phyloP scores from a whole-genome alignment of 2,888 invertebrate species.

The Leucophenga montana region DNA sequence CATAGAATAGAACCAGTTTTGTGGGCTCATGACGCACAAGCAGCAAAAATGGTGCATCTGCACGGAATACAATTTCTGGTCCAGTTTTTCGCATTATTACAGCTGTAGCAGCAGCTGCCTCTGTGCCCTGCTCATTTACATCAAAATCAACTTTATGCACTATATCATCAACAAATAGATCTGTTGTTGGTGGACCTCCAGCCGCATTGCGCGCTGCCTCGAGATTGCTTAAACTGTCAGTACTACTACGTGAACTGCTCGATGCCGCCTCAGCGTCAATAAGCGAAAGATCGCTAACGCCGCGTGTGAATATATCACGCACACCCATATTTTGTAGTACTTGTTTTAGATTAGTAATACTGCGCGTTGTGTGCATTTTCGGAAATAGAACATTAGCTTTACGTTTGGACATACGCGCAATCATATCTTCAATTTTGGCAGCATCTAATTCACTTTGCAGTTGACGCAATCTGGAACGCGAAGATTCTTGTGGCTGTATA shows the following conservation, averaged over 20 bases:
- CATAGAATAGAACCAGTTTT: slow-evolving; percentile 80
- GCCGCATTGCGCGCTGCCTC: slow-evolving; percentile 77
- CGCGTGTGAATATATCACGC: slow-evolving; percentile 77
- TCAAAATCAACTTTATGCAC: slow-evolving; percentile 78
- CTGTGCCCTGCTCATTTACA: slow-evolving; percentile 79
- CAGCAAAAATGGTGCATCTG: slow-evolving; percentile 80
- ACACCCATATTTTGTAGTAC: slow-evolving; percentile 78
- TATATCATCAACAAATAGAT: slow-evolving; percentile 76
- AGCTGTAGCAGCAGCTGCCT: slow-evolving; percentile 78
- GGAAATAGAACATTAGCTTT: slow-evolving; percentile 78
- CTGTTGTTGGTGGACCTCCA: slow-evolving; percentile 73
- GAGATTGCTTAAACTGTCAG: slow-evolving; percentile 57
- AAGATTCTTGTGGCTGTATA: slow-evolving; percentile 76
- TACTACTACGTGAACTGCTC: not conserved
- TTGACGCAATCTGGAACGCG: slow-evolving; percentile 71
- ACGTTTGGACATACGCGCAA: slow-evolving; percentile 67
- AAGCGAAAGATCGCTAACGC: slow-evolving; percentile 79
- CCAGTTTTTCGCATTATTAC: slow-evolving; percentile 76
- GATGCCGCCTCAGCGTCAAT: slow-evolving; percentile 71
- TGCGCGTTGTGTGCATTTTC: slow-evolving; percentile 81
- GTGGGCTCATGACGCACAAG: slow-evolving; percentile 79
- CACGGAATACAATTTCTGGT: slow-evolving; percentile 73
- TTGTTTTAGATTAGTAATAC: slow-evolving; percentile 74
- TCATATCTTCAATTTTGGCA: slow-evolving; percentile 71
- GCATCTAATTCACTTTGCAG: slow-evolving; percentile 74